Base-by-base conservation (phyloP, 2,797 vertebrate species). In the Hoplostethus atlanticus region DNA sequence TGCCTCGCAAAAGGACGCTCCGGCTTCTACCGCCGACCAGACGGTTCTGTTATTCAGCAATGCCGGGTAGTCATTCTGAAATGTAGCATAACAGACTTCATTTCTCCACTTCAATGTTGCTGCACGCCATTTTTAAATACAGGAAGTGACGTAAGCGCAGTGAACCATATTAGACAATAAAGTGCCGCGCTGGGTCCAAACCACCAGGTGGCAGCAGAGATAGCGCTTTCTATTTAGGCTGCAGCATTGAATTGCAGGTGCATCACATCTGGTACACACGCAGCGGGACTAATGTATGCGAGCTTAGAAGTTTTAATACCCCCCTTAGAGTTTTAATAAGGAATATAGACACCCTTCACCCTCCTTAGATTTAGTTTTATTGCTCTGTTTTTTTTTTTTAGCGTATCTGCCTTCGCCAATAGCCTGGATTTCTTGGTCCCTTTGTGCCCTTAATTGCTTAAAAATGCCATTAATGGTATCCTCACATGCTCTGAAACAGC, bases 91-190 rank as follows among this genome's bases (percentile, higher is more conserved):
- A 87, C 76, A 81, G n/a, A 55, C 31, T 50, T 73, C 30, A 53
- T 30, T 42, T 0, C 15, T 9, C 30, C 46, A 52, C 63, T 63
- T 2, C 9, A 1, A 21, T 25, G 71, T 17, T 61, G 64, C 46
- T 31, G 68, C 69, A 30, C 88, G 87, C 91, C 93, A 94, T 94
- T 47, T 94, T 93, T 93, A 85, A 87, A 88, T 38, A 8, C n/a
- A 25, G 93, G 91, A 93, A 81, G 72, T 92, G 89, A 92, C 21
- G 85, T 52, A 47, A 52, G 0, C 3, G 17, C 10, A 2, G 2
- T 1, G 28, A 12, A 11, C 13, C 6, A 40, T 13, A 21, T 13
- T 30, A 6, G 40, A 34, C 5, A n/a, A 46, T 6, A n/a, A 16
- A 3, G 0, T 30, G 85, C 52, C 78, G 72, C 57, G 34, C 11